Evolutionary conservation across 2,888 invertebrate genomes (phyloP).

Genomic region (Graphium colonna): DNA sequence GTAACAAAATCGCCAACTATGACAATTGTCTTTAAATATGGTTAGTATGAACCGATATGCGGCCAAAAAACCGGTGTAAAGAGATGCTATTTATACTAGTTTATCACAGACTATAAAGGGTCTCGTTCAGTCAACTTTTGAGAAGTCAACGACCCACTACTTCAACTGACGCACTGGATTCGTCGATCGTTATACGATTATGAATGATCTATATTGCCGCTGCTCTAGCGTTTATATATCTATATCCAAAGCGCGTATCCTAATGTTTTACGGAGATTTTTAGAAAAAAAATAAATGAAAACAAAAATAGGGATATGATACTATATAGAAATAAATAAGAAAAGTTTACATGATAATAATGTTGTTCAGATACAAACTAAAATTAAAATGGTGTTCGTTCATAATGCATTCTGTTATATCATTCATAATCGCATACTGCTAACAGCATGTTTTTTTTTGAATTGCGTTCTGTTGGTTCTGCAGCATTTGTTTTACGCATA

Average conservation of each 20-base stretch:
- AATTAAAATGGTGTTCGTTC: not conserved
- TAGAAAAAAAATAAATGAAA: no score
- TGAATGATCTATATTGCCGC: conserved; percentile 14
- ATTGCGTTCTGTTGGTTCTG: conserved; percentile 22
- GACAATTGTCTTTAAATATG: no score
- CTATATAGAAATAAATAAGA: no score
- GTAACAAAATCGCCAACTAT: no score
- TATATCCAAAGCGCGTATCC: no score
- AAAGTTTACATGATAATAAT: no score
- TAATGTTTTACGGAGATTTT: no score
- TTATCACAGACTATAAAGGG: conserved; percentile 16
- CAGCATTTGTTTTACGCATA: conserved; percentile 16
- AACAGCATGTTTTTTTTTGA: conserved; percentile 3
- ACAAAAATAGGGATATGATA: no score
- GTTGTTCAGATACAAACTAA: no score
- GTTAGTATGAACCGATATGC: no score
- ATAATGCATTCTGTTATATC: conserved; percentile 5
- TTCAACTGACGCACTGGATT: not conserved
- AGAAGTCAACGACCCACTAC: not conserved
- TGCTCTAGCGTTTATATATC: not conserved
- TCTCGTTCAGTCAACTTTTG: conserved; percentile 19
- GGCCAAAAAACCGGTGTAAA: no score
- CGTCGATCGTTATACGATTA: conserved; percentile 16
- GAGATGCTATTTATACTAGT: no score
- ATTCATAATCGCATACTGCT: conserved; percentile 24